These are phyloP conservation scores for Stegodyphus dumicola DNA, from an alignment of 1,140 invertebrate species.

Conservation along the genomic window DNA sequence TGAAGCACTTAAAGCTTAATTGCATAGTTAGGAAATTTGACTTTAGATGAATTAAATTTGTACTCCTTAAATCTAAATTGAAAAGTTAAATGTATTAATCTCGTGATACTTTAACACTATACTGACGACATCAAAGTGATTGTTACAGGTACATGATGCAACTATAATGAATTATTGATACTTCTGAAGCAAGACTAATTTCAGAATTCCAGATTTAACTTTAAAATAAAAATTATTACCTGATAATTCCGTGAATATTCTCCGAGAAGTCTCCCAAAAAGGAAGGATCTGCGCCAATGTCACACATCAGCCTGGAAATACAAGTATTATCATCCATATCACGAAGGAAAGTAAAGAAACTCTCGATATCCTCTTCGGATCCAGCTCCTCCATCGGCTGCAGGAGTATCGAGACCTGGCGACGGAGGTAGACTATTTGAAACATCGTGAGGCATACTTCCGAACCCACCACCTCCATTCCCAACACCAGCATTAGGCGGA, in stretches of 20 bases:
- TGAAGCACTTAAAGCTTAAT: too few species aligned
- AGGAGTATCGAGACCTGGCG: not conserved
- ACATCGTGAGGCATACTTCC: not conserved
- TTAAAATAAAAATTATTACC: conserved; percentile 1
- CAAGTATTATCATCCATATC: conserved; percentile 55
- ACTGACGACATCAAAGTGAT: too few species aligned
- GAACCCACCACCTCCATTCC: not conserved
- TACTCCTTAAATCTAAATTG: too few species aligned
- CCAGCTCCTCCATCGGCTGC: not conserved
- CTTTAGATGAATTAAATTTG: too few species aligned
- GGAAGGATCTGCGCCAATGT: conserved; percentile 34
- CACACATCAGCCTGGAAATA: conserved; percentile 41
- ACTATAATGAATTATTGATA: too few species aligned
- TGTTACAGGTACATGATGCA: too few species aligned
- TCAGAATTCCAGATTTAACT: too few species aligned
- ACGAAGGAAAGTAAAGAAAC: conserved; percentile 41
- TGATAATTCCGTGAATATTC: conserved; percentile 37
- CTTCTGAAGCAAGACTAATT: too few species aligned
- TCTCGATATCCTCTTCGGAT: conserved; percentile 26
- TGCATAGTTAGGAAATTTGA: too few species aligned
- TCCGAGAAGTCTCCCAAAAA: conserved; percentile 51
- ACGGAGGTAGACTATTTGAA: not conserved
- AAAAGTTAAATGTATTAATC: too few species aligned
- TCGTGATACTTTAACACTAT: too few species aligned
- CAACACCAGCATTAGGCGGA: not conserved